Base-by-base conservation (phyloP, 2,888 invertebrate species). In the Polietes domitor region DNA sequence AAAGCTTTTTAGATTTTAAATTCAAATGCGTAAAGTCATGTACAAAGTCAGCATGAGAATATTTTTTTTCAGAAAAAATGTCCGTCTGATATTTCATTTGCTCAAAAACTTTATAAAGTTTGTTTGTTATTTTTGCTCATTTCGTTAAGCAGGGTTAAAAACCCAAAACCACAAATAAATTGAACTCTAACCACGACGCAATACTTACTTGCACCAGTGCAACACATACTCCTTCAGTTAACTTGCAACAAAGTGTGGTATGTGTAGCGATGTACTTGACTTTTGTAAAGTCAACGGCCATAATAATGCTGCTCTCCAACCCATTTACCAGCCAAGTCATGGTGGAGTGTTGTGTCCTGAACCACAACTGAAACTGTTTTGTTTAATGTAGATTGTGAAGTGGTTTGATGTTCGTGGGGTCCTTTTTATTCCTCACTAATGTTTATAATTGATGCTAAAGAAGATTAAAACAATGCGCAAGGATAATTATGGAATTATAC, bases 401-500 rank as follows among this genome's bases (percentile, higher is more conserved):
- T 5, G n/a, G 7, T 5, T 19, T 41, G 12, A 15, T 41, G 37
- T 65, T 28, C 1, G 12, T 63, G 65, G 9, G 4, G 21, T 12
- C 21, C 4, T 65, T 41, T 41, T 65, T 41, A 65, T 68, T 24
- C 24, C 24, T 43, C 15, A 43, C 68, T 43, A 24, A 68, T 68
- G 68, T 43, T 68, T 68, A 24, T 43, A 68, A 68, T 41, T 43
- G 43, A 21, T 43, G 68, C 9, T 41, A 24, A 41, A 41, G 43
- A 24, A 68, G 68, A 68, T 68, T 68, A 68, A 68, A 68, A 68
- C 37, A 68, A 68, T 41, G 43, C 50, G 41, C 26, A 75, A 83
- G 85, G 80, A 87, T 87, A 87, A 87, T 87, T 87, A 85, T 86
- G 85, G 86, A 86, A 87, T 87, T 87, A 87, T 86, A n/a, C n/a